phyloP scores from a whole-genome alignment of 2,888 invertebrate genomes.

The Isotomurus palustris region DNA sequence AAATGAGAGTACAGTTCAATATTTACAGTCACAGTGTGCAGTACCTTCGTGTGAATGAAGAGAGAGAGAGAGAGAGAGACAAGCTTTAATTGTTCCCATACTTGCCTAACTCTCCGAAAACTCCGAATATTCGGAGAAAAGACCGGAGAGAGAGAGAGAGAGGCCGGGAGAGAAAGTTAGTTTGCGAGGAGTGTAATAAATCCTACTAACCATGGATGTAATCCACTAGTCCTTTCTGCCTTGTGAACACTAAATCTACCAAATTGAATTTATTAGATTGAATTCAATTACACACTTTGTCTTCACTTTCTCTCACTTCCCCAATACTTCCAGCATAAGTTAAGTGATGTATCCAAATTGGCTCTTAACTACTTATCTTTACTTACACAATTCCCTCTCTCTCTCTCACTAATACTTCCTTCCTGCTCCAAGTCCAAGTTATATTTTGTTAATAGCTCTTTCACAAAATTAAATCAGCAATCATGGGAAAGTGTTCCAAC shows the following conservation, averaged over 20 bases:
- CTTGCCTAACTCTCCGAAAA: background rate
- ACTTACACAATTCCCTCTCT: background rate
- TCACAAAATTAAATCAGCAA: background rate
- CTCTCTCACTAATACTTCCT: too few species aligned
- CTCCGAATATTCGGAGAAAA: too few species aligned
- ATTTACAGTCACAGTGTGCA: too few species aligned
- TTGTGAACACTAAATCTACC: background rate
- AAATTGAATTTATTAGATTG: constrained; percentile 1
- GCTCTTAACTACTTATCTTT: background rate
- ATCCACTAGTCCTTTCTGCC: background rate
- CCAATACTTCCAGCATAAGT: background rate
- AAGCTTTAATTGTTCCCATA: background rate
- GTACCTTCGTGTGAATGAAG: too few species aligned
- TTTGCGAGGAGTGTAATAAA: background rate
- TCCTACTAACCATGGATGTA: background rate
- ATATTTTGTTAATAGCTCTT: background rate
- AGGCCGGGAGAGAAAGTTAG: background rate
- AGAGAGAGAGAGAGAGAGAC: constrained; percentile 7
- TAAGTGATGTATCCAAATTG: constrained; percentile 4
- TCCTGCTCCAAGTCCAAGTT: too few species aligned
- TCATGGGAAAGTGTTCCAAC: background rate
- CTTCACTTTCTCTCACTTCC: background rate
- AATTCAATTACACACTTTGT: background rate
- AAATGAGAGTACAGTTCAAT: too few species aligned
- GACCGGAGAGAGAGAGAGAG: too few species aligned